phyloP scores from a whole-genome alignment of 2,888 invertebrate species.

The Neelides folsomi region DNA sequence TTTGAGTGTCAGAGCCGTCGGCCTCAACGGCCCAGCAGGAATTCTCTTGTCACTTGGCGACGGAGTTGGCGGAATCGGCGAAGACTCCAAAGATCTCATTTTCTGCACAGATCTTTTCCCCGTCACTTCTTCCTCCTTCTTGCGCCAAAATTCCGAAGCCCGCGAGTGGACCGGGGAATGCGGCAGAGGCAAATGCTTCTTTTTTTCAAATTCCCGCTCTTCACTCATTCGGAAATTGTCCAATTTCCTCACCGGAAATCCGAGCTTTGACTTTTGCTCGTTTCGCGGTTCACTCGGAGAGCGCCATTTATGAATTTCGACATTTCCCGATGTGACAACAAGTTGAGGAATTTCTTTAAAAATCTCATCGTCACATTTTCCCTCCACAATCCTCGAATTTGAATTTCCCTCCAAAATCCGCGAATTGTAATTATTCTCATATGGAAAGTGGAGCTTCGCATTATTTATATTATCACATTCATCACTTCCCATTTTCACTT shows the following conservation, averaged over 20 bases:
- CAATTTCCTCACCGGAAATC: slow-evolving; percentile 29
- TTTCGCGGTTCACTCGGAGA: slow-evolving; percentile 1
- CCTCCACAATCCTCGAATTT: no score
- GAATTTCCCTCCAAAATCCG: no score
- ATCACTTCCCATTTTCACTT: no score
- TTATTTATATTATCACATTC: no score
- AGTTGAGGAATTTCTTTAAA: no score
- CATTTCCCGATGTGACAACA: slow-evolving; percentile 1
- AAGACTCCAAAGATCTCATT: neutral
- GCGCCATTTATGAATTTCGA: neutral
- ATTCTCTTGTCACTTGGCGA: slow-evolving; percentile 23
- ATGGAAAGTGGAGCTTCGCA: slow-evolving; percentile 1
- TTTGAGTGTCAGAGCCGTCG: slow-evolving; percentile 4
- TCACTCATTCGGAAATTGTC: slow-evolving; percentile 11
- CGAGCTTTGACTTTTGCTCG: slow-evolving; percentile 28
- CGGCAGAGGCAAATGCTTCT: slow-evolving; percentile 11
- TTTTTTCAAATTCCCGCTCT: neutral
- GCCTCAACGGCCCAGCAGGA: slow-evolving; percentile 6
- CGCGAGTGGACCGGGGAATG: slow-evolving; percentile 28
- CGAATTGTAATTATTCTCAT: slow-evolving; percentile 1
- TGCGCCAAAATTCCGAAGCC: slow-evolving; percentile 34
- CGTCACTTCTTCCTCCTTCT: slow-evolving; percentile 31
- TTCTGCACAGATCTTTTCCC: slow-evolving; percentile 1
- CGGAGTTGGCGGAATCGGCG: neutral
- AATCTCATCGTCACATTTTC: no score